These are phyloP conservation scores for Ciona savignyi DNA, from an alignment of 23 tunicate species.

Conservation along the genomic window DNA sequence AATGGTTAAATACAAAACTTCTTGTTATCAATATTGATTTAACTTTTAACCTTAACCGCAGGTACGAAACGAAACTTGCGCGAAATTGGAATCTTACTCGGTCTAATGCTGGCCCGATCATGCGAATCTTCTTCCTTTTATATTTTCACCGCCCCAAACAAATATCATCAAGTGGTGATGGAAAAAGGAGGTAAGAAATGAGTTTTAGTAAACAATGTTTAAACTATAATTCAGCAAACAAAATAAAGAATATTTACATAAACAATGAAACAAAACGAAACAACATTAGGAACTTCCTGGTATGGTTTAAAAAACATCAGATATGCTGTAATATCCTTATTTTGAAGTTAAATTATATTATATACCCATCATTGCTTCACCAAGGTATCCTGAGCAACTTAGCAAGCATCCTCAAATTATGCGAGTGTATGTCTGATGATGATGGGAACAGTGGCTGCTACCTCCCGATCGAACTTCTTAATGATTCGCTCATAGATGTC, in stretches of 20 bases:
- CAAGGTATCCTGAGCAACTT: slow-evolving; percentile 42
- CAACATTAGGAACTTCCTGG: too few relatives aligned
- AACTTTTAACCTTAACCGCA: background rate
- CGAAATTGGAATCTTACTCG: slow-evolving; percentile 37
- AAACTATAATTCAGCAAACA: too few relatives aligned
- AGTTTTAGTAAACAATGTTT: too few relatives aligned
- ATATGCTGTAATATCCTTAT: too few relatives aligned
- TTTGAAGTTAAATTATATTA: too few relatives aligned
- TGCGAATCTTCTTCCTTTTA: slow-evolving; percentile 35
- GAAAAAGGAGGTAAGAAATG: slow-evolving; percentile 41
- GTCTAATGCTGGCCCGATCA: slow-evolving; percentile 46
- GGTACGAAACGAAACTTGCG: slow-evolving; percentile 26
- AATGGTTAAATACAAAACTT: too few relatives aligned
- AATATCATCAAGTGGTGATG: slow-evolving; percentile 10
- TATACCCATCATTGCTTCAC: too few relatives aligned
- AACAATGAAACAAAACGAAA: too few relatives aligned
- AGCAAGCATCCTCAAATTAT: slow-evolving; percentile 19
- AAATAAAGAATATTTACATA: too few relatives aligned
- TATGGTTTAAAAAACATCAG: too few relatives aligned
- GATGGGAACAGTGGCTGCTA: background rate
- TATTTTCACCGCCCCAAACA: slow-evolving; percentile 8
- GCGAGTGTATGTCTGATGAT: background rate
- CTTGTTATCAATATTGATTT: background rate
- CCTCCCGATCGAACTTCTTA: slow-evolving; percentile 8
- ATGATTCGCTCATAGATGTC: slow-evolving; percentile 11